Conservation (phyloP, 2,113 vertebrate species). For the Sander lucioperca region DNA sequence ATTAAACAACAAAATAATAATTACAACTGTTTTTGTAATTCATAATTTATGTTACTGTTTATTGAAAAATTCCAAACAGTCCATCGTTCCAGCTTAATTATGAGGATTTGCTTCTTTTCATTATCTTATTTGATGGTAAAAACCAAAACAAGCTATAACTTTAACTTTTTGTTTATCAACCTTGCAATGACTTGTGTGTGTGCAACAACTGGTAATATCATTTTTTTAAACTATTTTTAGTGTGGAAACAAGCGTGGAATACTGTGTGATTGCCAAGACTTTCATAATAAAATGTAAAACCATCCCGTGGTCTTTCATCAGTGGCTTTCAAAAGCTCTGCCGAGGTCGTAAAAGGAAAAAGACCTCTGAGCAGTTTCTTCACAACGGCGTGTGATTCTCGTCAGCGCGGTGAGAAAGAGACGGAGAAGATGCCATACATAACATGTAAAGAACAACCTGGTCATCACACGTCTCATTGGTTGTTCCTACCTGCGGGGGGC, state of each 20-base stretch:
- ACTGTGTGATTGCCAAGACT: not conserved
- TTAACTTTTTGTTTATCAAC: not conserved
- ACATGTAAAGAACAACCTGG: not conserved
- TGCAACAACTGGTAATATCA: not conserved
- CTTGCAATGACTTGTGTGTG: too few species aligned
- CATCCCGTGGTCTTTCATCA: not conserved
- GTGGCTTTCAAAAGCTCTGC: not conserved
- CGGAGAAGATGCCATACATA: constrained; percentile 34
- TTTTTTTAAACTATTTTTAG: too few species aligned
- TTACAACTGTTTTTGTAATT: too few species aligned
- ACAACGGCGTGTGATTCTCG: constrained; percentile 39
- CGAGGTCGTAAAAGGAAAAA: not conserved
- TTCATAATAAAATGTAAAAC: not conserved
- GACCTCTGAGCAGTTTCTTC: constrained; percentile 22
- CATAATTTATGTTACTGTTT: too few species aligned
- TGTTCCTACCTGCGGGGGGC: constrained; percentile 55
- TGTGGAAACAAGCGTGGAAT: not conserved
- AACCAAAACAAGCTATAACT: too few species aligned
- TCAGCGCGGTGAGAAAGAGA: constrained; percentile 19
- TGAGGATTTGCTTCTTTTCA: too few species aligned
- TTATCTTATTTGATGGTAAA: too few species aligned
- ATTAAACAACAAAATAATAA: too few species aligned
- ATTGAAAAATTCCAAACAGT: too few species aligned
- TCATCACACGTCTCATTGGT: constrained; percentile 21
- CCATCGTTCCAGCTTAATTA: too few species aligned